Conservation (phyloP, 1,140 invertebrate species). For the Aphelenchoides fujianensis region DNA sequence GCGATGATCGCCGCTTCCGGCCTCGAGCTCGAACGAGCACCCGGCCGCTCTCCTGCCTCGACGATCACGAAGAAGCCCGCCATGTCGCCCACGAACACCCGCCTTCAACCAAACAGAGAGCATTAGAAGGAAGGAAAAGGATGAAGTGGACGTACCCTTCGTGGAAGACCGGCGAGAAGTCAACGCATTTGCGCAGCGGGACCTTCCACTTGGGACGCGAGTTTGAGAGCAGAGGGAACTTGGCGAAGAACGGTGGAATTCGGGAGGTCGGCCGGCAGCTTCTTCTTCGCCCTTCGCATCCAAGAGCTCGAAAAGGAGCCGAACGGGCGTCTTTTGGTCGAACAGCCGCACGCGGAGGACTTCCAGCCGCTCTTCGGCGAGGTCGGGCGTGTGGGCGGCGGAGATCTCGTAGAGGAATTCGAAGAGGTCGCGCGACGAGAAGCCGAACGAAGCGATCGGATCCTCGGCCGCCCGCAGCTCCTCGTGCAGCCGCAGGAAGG, state of each 20-base stretch:
- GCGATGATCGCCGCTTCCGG: conserved; percentile 4
- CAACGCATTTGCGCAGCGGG: neutral
- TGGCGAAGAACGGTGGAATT: too few relatives aligned
- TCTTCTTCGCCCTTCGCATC: too few relatives aligned
- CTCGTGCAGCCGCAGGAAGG: neutral
- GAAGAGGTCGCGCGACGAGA: neutral
- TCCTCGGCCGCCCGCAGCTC: neutral
- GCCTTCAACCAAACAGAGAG: too few relatives aligned
- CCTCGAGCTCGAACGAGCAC: neutral
- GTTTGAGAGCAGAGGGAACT: too few relatives aligned
- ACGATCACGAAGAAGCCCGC: neutral
- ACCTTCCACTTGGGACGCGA: neutral
- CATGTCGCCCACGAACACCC: conserved; percentile 11
- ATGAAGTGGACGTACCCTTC: too few relatives aligned
- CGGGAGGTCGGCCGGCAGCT: too few relatives aligned
- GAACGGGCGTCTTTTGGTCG: neutral
- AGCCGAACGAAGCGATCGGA: neutral
- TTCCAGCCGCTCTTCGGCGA: neutral
- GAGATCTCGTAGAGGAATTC: neutral
- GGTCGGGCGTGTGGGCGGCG: neutral
- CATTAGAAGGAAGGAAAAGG: too few relatives aligned
- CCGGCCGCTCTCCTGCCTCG: neutral
- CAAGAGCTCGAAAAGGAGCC: conserved; percentile 1
- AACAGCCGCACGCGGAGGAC: neutral
- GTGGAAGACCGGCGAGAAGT: neutral